Conservation (phyloP, 2,888 invertebrate species). For the Hemaris fuciformis region DNA sequence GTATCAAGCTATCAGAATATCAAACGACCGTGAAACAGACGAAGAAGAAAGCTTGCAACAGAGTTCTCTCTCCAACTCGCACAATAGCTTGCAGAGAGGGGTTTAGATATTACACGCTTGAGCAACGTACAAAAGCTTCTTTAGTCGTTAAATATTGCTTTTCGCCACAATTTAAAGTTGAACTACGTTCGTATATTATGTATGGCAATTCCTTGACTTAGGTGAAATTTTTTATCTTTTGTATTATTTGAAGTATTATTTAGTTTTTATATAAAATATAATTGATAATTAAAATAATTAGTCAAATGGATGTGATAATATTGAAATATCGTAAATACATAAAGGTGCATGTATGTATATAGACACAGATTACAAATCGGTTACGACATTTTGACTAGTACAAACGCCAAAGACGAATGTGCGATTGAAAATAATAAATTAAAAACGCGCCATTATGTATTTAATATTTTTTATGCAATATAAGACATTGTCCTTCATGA, state of each 20-base stretch:
- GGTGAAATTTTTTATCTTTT: conserved; percentile 10
- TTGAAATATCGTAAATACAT: conserved; percentile 1
- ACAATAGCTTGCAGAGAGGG: conserved; percentile 64
- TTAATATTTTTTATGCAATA: not conserved
- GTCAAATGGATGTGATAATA: conserved; percentile 2
- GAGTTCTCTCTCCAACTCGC: conserved; percentile 67
- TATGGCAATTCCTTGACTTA: not conserved
- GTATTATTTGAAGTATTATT: conserved; percentile 15
- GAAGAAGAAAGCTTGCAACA: conserved; percentile 80
- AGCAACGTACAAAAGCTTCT: not conserved
- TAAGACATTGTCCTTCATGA: not conserved
- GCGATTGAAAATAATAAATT: not conserved
- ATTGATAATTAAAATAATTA: not conserved
- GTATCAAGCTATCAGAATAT: conserved; percentile 97
- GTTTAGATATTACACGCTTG: conserved; percentile 38
- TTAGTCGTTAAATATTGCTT: conserved; percentile 2
- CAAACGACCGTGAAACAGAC: conserved; percentile 92
- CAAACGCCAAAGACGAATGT: not conserved
- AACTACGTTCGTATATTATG: not conserved
- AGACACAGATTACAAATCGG: too few relatives aligned
- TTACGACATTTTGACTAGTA: not conserved
- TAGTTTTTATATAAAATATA: not conserved
- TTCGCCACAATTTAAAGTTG: not conserved
- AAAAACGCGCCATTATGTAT: not conserved
- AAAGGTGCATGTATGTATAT: not conserved